A percentile compares a stretch with the other conserved stretches of the same genome.
Conservation (phyloP, 1,140 invertebrate genomes). For the Chironomus striatipennis region DNA sequence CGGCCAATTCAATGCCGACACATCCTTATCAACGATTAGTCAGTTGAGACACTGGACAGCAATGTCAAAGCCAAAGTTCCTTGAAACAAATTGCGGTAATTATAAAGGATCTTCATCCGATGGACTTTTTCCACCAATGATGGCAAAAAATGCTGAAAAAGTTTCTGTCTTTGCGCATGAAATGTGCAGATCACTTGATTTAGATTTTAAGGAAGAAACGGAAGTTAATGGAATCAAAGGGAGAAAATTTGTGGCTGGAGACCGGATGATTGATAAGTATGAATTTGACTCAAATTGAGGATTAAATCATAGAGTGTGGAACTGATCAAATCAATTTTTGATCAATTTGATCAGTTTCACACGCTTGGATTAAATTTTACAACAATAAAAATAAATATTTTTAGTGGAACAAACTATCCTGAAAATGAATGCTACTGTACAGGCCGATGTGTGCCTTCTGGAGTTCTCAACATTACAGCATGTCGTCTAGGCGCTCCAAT, state of each 20-base stretch:
- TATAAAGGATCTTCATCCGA: slow-evolving; percentile 57
- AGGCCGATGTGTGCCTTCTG: slow-evolving; percentile 57
- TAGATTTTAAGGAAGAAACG: slow-evolving; percentile 48
- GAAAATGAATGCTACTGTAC: slow-evolving; percentile 63
- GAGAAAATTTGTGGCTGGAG: slow-evolving; percentile 47
- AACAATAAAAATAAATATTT: too few relatives aligned
- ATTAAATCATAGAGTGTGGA: too few relatives aligned
- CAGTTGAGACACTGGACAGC: slow-evolving; percentile 60
- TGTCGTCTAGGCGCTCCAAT: slow-evolving; percentile 69
- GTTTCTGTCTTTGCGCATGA: slow-evolving; percentile 55
- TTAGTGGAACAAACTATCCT: slow-evolving; percentile 43
- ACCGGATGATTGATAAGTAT: slow-evolving; percentile 49
- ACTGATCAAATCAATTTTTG: too few relatives aligned
- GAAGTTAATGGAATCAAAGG: slow-evolving; percentile 45
- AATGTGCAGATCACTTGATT: slow-evolving; percentile 52
- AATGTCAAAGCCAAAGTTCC: slow-evolving; percentile 48
- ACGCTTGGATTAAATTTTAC: too few relatives aligned
- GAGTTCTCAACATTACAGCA: slow-evolving; percentile 57
- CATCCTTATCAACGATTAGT: slow-evolving; percentile 55
- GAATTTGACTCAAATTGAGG: not conserved
- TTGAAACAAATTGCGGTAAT: slow-evolving; percentile 46
- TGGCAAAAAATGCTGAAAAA: slow-evolving; percentile 48
- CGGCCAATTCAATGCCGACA: slow-evolving; percentile 63
- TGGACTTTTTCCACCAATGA: slow-evolving; percentile 61
- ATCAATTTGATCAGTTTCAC: too few relatives aligned